Conservation (phyloP, 2,888 invertebrate genomes). For the Prosopocoilus inquinatus region DNA sequence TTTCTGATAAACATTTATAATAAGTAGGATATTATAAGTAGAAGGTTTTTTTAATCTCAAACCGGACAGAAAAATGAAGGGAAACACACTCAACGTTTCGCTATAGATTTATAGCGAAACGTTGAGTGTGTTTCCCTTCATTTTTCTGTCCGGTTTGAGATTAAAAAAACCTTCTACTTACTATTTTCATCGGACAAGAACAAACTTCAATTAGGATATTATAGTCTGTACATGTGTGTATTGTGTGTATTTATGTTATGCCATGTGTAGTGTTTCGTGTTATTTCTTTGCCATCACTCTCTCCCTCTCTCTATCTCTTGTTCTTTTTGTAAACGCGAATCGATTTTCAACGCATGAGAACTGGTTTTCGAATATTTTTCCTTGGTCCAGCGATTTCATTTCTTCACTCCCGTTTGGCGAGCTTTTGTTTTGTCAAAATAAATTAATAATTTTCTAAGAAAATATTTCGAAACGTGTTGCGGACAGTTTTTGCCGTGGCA, state of each 20-base stretch:
- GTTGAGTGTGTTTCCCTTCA: too few species aligned
- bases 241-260: neutral
- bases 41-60: too few species aligned
- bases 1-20: neutral
- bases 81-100: too few species aligned
- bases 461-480: too few species aligned
- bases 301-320: constrained; percentile 7
- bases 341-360: constrained; percentile 15
- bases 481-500: too few species aligned
- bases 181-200: too few species aligned
- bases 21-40: neutral
- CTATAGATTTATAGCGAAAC: too few species aligned
- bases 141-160: too few species aligned
- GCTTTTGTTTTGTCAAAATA: too few species aligned
- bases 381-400: neutral
- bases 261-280: constrained; percentile 1
- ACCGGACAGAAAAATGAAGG: too few species aligned
- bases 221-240: neutral
- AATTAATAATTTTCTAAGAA: too few species aligned
- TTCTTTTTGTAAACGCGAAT: constrained; percentile 5
- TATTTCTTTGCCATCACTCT: neutral
- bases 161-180: too few species aligned
- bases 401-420: neutral
- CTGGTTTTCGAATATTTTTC: constrained; percentile 11
- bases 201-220: neutral